A percentile compares a stretch with the other conserved stretches of the same genome.
These are phyloP conservation scores for Aporophyla lueneburgensis DNA, from an alignment of 2,888 invertebrate genomes.

Conservation along the genomic window DNA sequence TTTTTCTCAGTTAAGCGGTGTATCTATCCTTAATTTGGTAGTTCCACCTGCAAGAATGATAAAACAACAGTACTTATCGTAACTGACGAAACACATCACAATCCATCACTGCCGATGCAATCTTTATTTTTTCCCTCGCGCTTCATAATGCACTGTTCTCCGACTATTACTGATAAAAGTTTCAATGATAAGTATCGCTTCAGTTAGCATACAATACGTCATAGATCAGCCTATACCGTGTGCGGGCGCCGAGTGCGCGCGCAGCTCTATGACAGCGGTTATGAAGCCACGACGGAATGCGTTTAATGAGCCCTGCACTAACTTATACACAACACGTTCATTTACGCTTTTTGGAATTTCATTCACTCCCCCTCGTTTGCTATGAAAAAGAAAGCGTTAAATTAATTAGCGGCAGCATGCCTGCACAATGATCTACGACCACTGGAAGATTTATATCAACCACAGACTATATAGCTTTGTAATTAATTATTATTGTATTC, in stretches of 20 bases:
- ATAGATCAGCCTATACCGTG: conserved; percentile 66
- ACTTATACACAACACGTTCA: conserved; percentile 86
- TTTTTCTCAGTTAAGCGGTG: not conserved
- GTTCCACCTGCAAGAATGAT: conserved; percentile 6
- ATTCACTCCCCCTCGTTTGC: conserved; percentile 83
- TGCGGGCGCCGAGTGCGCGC: conserved; percentile 55
- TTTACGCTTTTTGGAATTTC: conserved; percentile 87
- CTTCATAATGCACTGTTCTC: conserved; percentile 48
- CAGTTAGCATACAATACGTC: conserved; percentile 65
- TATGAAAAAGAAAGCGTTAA: conserved; percentile 84
- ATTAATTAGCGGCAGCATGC: conserved; percentile 86
- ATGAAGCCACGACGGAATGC: conserved; percentile 80
- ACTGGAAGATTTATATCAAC: conserved; percentile 76
- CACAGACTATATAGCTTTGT: conserved; percentile 58
- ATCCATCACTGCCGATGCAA: conserved; percentile 47
- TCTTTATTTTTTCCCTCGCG: conserved; percentile 59
- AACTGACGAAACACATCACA: conserved; percentile 17
- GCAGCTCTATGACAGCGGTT: conserved; percentile 70
- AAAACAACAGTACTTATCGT: not conserved
- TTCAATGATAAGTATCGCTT: conserved; percentile 57
- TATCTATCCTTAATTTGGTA: not conserved
- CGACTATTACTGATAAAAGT: conserved; percentile 58
- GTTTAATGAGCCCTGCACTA: conserved; percentile 85
- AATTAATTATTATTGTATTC: conserved; percentile 63
- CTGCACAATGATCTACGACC: conserved; percentile 81